A percentile compares a stretch with the other conserved stretches of the same genome.
phyloP scores from a whole-genome alignment of 2,113 vertebrate species.

The Poecile atricapillus region DNA sequence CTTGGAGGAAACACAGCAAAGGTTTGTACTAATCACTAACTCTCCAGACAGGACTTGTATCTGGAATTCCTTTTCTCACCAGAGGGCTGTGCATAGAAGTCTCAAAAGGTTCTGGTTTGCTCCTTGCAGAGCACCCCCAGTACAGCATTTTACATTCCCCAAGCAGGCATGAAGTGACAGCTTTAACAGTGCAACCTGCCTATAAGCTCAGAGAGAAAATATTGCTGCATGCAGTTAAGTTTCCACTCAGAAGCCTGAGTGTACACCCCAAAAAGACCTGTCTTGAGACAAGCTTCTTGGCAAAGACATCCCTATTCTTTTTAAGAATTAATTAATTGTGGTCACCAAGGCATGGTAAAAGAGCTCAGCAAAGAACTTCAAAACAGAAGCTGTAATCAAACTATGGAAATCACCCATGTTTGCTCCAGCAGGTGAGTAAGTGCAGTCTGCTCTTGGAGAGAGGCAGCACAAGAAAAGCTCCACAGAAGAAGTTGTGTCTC shows the following conservation, averaged over 20 bases:
- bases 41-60: background rate
- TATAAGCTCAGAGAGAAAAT: background rate
- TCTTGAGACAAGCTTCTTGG: background rate
- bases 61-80: background rate
- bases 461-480: background rate
- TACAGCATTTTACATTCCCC: background rate
- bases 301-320: background rate
- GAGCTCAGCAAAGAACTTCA: background rate
- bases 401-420: background rate
- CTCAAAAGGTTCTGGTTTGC: background rate
- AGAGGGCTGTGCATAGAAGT: background rate
- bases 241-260: background rate
- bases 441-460: background rate
- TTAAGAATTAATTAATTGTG: background rate
- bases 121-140: background rate
- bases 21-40: background rate
- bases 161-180: background rate
- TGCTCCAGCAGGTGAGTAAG: background rate
- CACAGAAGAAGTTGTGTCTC: background rate
- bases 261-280: background rate
- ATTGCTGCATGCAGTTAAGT: background rate
- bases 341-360: background rate
- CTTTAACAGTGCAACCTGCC: background rate
- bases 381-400: constrained; percentile 11
- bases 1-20: background rate